Evolutionary conservation across 2,888 invertebrate species (phyloP), one percentile per base, ranked within the genome.

Genomic region (Nephrotoma appendiculata): DNA sequence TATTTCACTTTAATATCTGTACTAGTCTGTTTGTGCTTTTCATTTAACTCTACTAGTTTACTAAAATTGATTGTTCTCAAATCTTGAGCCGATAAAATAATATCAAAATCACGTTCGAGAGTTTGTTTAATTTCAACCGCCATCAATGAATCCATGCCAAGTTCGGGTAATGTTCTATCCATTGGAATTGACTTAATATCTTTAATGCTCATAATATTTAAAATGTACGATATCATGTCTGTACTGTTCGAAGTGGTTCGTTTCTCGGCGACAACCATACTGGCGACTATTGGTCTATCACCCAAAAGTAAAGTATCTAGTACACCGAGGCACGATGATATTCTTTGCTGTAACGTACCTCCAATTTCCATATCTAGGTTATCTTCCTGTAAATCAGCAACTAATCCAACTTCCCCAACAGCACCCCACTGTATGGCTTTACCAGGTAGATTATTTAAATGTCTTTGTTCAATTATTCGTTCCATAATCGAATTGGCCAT

Each of bases 221-320:
- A 93, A 1, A 96, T 95, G 41, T 95, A 94, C 88, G 96, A 95
- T 0, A 97, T 94, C 86, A 96, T 93, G 89, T 94, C 94, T 52
- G 94, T 93, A 0, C 94, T 94, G 5, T 93, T 92, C 0, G 93
- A 93, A 0, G 93, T 93, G 0, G 93, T 92, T 88, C 94, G 93
- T 92, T 97, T 97, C 90, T 97, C 96, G 0, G 98, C 98, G 0
- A 97, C 96, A 0, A 98, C 96, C 92, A 97, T 96, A 88, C 96
- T 96, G 44, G 44, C 44, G 4, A 45, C 44, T 3, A 45, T 6
- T 9, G 44, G 44, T 6, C 44, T 11, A 45, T 45, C 6, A 45
- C 44, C 44, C 5, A 45, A 9, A 9, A 45, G 44, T 45, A 45
- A 45, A 0, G 2, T 4, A 45, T 45, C 44, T 6, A 45, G 44